Base-by-base conservation (phyloP, 2,113 vertebrate species). In the Sander vitreus region DNA sequence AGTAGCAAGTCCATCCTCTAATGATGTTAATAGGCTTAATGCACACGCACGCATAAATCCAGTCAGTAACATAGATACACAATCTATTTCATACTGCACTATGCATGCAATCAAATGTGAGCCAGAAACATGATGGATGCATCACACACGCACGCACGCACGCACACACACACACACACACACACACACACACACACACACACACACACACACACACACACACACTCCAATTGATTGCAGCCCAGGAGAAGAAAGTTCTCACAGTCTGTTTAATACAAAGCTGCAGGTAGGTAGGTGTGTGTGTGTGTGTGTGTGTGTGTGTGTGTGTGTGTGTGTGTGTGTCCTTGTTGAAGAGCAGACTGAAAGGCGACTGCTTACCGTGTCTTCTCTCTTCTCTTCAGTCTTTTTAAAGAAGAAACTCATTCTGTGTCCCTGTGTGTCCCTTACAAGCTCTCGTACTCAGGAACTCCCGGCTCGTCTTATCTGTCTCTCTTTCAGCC, bases 21-120 rank as follows among this genome's bases (percentile, higher is more conserved):
- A 83, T 76, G 77, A 76, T 13, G 62, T 3, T 70, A 58, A 74
- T 27, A 54, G 14, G 53, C 50, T 83, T 75, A 80, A 84, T 73
- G 79, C n/a, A 73, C 59, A 75, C 27, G 64, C 47, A 63, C 58
- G 45, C 36, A 48, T 3, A 69, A 30, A 64, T 10, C 15, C 51
- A 48, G n/a, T 66, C 69, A 11, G 64, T 27, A 76, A 64, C 9
- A 65, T 16, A 16, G 57, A 54, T 43, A 36, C 33, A 81, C 45
- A 25, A 45, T 36, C 12, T 4, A 39, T 33, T 10, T 6, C 8
- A 1, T 8, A 62, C 27, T 48, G 15, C 18, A 53, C 25, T 21
- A 0, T n/a, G 54, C 51, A 51, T 45, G n/a, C 66, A 23, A 65
- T 18, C 55, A 63, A 43, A 76, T 45, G 33, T 10, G 5, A 72